Base-by-base conservation (phyloP, 1,140 invertebrate genomes). In the Carposina sasakii region DNA sequence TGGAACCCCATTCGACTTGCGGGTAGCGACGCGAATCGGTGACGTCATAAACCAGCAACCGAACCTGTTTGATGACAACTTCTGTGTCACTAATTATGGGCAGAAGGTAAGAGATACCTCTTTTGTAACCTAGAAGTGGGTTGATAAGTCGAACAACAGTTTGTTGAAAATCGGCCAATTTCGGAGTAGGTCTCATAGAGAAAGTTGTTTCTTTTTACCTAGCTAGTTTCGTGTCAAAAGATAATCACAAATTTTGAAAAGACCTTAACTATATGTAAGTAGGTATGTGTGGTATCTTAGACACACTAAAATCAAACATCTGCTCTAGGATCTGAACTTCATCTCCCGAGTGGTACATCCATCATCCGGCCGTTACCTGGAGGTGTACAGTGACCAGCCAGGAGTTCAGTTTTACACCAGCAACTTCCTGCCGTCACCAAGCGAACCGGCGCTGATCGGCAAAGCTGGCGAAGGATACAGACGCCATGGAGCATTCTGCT, bases 371-470 rank as follows among this genome's bases (percentile, higher is more conserved):
- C 88, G 95, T 48, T 86, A 65, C 9, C 62, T 98, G 43, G 91
- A 96, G 69, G 86, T 97, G 0, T 90, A 89, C 54, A 92, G 92
- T 9, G 91, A 96, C 76, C 95, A 98, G 68, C 94, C 95, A 0
- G 96, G 95, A 6, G 88, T 98, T 8, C 95, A 97, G 66, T 91
- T 98, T 59, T 98, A 98, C 68, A 97, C 96, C 0, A 83, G 88
- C 0, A 93, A 96, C 70, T 92, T 87, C 67, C 75, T 98, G 1
- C 92, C 93, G 0, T 63, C 86, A 48, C 86, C 87, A 0, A 63
- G 65, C 1, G 67, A 81, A 22, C 21, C 74, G 49, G 67, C 85
- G 2, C 71, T 92, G 2, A 22, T 70, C 9, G 96, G 95, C 2
- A 96, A 97, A 84, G 75, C 82, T 1, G 90, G 90, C 9, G 83